phyloP scores from a whole-genome alignment of 2,888 invertebrate species.

The Lucinisca nassula region DNA sequence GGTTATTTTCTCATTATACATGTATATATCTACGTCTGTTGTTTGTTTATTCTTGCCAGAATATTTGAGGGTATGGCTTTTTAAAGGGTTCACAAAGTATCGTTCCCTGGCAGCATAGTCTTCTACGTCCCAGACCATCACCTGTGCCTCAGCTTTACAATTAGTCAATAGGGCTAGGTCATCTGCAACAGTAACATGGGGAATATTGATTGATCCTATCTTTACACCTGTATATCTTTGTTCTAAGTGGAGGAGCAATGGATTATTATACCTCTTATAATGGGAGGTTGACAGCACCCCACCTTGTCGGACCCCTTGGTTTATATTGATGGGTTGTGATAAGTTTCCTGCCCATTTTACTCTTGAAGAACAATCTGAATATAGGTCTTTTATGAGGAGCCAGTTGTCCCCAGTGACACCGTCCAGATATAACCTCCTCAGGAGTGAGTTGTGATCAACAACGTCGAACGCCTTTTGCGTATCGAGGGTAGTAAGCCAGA shows the following conservation, averaged over 20 bases:
- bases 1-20: too few relatives aligned
- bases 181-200: background rate
- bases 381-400: too few relatives aligned
- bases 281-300: constrained; percentile 18
- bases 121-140: too few relatives aligned
- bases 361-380: background rate
- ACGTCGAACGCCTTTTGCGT: constrained; percentile 21
- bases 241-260: constrained; percentile 11
- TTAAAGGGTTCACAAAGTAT: too few relatives aligned
- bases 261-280: constrained; percentile 9
- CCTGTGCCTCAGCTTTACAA: too few relatives aligned
- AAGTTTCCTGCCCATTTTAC: constrained; percentile 4
- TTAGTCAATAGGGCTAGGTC: too few relatives aligned
- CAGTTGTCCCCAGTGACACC: background rate
- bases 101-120: too few relatives aligned
- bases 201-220: constrained; percentile 7
- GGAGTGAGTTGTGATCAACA: background rate
- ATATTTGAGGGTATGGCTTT: too few relatives aligned
- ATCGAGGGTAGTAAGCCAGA: constrained; percentile 1
- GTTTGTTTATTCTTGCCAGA: too few relatives aligned
- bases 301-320: background rate
- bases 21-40: too few relatives aligned
- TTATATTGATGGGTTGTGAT: background rate
- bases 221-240: background rate
- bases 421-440: background rate